Evolutionary conservation across 2,888 invertebrate genomes (phyloP), one percentile per base, ranked within the genome.

Genomic region (Fragum sueziense): DNA sequence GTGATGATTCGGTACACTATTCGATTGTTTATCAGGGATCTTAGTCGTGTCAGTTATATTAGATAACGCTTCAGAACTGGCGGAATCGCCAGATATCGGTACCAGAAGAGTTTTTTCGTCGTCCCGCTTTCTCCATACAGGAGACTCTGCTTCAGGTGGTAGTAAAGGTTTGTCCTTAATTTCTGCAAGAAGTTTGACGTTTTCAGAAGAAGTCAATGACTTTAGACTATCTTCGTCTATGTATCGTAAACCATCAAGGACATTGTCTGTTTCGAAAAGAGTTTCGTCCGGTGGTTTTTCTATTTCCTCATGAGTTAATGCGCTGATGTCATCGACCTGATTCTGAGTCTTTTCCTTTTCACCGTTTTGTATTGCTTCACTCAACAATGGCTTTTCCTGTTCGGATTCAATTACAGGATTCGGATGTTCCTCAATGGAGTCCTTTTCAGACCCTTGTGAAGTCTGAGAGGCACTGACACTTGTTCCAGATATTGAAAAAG

Each of bases 201-300:
- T 90, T 57, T 91, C 91, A 7, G 87, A 86, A 20, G 87, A 89
- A 20, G 88, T 85, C 7, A 89, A 67, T 14, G 90, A 89, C 75
- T 90, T 88, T 41, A 92, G 82, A 79, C 91, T 92, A 31, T 91
- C 91, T 74, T 92, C 91, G 78, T 92, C 92, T 57, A 92, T 92
- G 81, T 91, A 92, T 52, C 85, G 85, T 52, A 90, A 82, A 22
- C 91, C 92, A 70, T 87, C 82, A 7, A 89, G 71, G n/a, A 88
- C 78, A 47, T n/a, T 47, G 41, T 90, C 91, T 33, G 82, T 85
- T 14, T 65, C 65, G 25, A 25, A 25, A 3, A 34, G 34, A 17
- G 25, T 25, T 59, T 86, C 86, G 17, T 88, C 80, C 9, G 87
- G 81, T 11, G 85, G 86, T 67, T 79, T 71, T 57, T 84, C 76